These are phyloP conservation scores for Phenganax marumi DNA, from an alignment of 92 coral and sea anemone genomes.

Conservation along the genomic window DNA sequence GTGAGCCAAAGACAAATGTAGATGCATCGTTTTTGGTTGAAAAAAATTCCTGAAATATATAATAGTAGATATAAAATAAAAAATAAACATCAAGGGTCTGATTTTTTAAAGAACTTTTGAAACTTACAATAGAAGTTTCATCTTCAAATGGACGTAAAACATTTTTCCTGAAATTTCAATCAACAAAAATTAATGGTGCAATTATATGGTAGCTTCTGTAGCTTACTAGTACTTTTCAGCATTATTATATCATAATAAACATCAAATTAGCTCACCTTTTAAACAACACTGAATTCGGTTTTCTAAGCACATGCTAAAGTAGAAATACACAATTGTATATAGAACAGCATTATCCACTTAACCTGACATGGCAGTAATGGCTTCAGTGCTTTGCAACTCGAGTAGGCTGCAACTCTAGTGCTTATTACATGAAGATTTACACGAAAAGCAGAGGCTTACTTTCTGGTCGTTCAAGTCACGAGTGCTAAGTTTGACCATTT, in stretches of 20 bases:
- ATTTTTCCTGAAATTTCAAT: constrained; percentile 66
- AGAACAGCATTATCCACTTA: neutral
- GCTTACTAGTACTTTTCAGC: neutral
- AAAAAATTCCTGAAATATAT: constrained; percentile 79
- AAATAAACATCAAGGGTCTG: neutral
- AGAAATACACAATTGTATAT: neutral
- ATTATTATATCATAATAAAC: neutral
- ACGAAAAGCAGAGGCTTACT: neutral
- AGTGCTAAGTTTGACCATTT: neutral
- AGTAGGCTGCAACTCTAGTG: neutral
- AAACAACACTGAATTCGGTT: constrained; percentile 93
- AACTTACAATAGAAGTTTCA: constrained; percentile 89
- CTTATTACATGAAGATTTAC: neutral
- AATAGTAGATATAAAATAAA: neutral
- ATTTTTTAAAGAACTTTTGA: neutral
- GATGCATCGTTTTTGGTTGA: constrained; percentile 90
- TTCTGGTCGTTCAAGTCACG: neutral
- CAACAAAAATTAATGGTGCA: neutral
- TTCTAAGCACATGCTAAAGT: constrained; percentile 75
- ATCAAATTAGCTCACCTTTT: constrained; percentile 59
- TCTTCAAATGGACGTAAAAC: constrained; percentile 91
- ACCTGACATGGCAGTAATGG: neutral
- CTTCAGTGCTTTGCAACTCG: neutral
- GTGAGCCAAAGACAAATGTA: constrained; percentile 83
- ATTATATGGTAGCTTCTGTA: neutral